Conservation (phyloP, 2,113 vertebrate species). For the Taurulus bubalis region DNA sequence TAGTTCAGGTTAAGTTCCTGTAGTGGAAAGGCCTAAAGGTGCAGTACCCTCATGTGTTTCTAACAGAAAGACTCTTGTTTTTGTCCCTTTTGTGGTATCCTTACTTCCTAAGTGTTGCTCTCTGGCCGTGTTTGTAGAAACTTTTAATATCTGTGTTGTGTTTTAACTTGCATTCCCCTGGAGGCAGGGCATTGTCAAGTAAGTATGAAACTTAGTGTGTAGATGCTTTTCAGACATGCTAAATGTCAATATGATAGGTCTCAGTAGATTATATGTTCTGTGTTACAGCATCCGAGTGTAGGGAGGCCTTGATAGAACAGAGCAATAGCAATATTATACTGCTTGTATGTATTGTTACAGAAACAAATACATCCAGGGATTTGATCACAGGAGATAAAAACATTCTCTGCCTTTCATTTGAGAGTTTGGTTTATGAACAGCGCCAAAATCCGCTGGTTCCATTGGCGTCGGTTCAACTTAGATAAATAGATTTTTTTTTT, state of each 20-base stretch:
- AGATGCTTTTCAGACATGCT: background rate
- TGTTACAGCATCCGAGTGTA: background rate
- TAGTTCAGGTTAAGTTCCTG: background rate
- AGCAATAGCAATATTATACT: background rate
- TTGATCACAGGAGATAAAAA: too few relatives aligned
- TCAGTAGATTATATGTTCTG: background rate
- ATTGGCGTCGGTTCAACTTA: background rate
- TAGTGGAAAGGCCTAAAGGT: background rate
- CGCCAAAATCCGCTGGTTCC: background rate
- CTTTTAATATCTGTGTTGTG: slow-evolving; percentile 91
- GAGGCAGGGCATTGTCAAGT: slow-evolving; percentile 99
- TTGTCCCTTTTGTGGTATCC: slow-evolving; percentile 56
- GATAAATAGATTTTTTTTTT: background rate
- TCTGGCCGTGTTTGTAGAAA: slow-evolving; percentile 70
- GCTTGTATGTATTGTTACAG: background rate
- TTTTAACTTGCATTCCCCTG: slow-evolving; percentile 97
- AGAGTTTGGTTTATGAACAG: background rate
- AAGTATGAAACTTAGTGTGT: slow-evolving; percentile 80
- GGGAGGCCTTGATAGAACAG: background rate
- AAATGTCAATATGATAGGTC: background rate
- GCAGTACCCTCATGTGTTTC: background rate
- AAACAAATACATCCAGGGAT: background rate
- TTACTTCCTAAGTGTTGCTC: slow-evolving; percentile 56
- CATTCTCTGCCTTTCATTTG: background rate
- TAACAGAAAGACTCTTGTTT: background rate